Conservation (phyloP, 2,888 invertebrate genomes). For the Mamestra brassicae region DNA sequence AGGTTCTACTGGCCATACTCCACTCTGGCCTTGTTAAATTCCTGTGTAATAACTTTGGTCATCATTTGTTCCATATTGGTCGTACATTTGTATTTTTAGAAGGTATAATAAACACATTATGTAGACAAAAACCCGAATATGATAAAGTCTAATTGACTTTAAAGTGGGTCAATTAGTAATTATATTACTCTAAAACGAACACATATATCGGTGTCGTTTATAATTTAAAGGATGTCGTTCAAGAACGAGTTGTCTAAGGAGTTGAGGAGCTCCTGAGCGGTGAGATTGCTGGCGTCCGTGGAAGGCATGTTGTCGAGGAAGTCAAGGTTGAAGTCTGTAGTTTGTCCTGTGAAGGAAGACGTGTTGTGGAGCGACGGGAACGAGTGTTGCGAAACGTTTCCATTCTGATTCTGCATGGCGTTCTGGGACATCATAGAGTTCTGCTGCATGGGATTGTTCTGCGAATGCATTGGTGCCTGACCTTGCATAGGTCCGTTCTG, state of each 20-base stretch:
- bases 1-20: conserved; percentile 53
- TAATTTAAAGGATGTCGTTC: conserved; percentile 91
- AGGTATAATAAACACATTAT: conserved; percentile 63
- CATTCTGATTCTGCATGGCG: conserved; percentile 70
- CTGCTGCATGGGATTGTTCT: conserved; percentile 70
- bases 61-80: conserved; percentile 82
- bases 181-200: conserved; percentile 59
- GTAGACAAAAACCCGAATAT: conserved; percentile 66
- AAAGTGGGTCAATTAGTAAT: conserved; percentile 69
- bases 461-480: conserved; percentile 74
- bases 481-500: conserved; percentile 74
- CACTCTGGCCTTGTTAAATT: conserved; percentile 78
- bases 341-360: conserved; percentile 88
- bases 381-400: conserved; percentile 65
- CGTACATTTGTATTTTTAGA: conserved; percentile 67
- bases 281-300: conserved; percentile 94
- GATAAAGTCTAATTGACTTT: conserved; percentile 72
- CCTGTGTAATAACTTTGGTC: conserved; percentile 87
- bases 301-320: conserved; percentile 96
- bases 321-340: conserved; percentile 95
- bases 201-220: conserved; percentile 46
- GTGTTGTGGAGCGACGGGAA: conserved; percentile 83
- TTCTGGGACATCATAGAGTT: conserved; percentile 77
- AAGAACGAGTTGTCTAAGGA: conserved; percentile 95
- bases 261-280: conserved; percentile 95